Evolutionary conservation across 1,140 invertebrate genomes (phyloP), one percentile per base, ranked within the genome.

Genomic region (Eumeta japonica): DNA sequence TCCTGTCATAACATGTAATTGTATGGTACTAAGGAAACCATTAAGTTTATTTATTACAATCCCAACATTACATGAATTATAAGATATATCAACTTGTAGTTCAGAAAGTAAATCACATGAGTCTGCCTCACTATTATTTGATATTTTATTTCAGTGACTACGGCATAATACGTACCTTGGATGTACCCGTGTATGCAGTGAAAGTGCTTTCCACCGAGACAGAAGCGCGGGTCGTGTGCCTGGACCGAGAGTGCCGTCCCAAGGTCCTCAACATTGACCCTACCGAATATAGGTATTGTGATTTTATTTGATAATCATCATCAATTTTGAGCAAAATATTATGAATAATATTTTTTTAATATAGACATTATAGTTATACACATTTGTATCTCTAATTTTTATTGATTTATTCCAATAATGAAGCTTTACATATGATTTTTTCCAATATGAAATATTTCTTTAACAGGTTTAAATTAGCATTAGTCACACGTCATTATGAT

Each of bases 401-500:
- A n/a, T n/a, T n/a, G n/a, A n/a, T n/a, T n/a, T n/a, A n/a, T n/a
- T n/a, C n/a, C n/a, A n/a, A n/a, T n/a, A n/a, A n/a, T n/a, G n/a
- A n/a, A n/a, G n/a, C n/a, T n/a, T n/a, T n/a, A n/a, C n/a, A n/a
- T n/a, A n/a, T 24, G 5, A 7, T 24, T 24, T 24, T 7, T 24
- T 24, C n/a, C n/a, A 24, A 7, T 24, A 7, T 24, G n/a, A 2
- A 2, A 16, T 33, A 11, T 39, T 36, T 11, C 24, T 3, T 18
- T 29, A 16, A 38, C 28, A 70, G 68, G 65, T 99, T 99, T 76
- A 99, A 99, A 73, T 61, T 99, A 46, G 96, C 97, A 0, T 73
- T 99, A 0, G 92, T 99, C 38, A 95, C 97, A 52, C 83, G 93
- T 14, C 93, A 97, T 58, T 99, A 98, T 68, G 97, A 99, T 52